These are phyloP conservation scores for Tarsius wallacei DNA, from an alignment of 2,797 vertebrate genomes.

Conservation along the genomic window DNA sequence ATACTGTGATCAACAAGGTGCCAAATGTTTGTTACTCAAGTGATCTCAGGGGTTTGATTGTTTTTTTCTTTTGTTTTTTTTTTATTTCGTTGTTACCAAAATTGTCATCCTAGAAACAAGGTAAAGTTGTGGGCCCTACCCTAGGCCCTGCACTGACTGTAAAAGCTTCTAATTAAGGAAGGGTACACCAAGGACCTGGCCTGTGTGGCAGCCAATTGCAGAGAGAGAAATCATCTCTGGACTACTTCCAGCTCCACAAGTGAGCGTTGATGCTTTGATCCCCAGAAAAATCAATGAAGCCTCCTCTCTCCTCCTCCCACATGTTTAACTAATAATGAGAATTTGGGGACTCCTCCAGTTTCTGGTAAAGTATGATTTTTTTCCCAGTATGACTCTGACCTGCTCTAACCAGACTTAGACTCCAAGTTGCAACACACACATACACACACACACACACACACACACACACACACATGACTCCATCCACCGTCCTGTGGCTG, in stretches of 20 bases:
- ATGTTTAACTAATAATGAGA: background rate
- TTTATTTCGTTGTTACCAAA: background rate
- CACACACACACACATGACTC: background rate
- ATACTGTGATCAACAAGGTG: background rate
- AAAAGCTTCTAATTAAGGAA: background rate
- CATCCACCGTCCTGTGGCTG: background rate
- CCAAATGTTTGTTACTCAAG: background rate
- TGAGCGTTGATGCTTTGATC: background rate
- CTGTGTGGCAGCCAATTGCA: background rate
- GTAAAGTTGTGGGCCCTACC: background rate
- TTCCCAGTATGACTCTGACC: background rate
- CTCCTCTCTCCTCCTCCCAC: background rate
- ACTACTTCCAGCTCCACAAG: background rate
- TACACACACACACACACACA: background rate
- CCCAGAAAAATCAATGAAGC: background rate
- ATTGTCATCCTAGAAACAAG: background rate
- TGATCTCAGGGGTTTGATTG: background rate
- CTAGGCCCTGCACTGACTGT: background rate
- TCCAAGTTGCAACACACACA: background rate
- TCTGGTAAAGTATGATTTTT: background rate
- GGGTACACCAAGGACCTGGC: background rate
- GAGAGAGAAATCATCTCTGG: background rate
- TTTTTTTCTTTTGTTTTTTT: too few relatives aligned
- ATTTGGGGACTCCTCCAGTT: background rate
- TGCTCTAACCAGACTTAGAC: background rate